phyloP scores from a whole-genome alignment of 2,888 invertebrate genomes.

The Hipparchia semele region DNA sequence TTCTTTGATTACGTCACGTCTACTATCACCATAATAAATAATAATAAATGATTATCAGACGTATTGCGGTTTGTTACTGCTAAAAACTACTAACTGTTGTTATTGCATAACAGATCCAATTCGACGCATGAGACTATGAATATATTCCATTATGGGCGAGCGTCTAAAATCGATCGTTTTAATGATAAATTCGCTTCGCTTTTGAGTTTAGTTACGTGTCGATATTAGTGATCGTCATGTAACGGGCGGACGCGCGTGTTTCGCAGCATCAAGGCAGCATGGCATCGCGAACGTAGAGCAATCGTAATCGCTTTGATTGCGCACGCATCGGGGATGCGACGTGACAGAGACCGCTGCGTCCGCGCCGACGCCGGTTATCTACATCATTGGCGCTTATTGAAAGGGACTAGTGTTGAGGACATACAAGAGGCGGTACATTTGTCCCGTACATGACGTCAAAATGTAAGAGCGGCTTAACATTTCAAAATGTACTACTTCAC shows the following conservation, averaged over 20 bases:
- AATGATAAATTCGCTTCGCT: conserved; percentile 63
- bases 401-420: conserved; percentile 5
- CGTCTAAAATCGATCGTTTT: conserved; percentile 60
- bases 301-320: conserved; percentile 54
- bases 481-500: no score
- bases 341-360: conserved; percentile 44
- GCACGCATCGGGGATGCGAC: conserved; percentile 54
- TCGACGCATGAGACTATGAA: conserved; percentile 15
- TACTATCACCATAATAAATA: no score
- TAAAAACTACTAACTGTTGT: not conserved
- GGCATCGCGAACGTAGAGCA: conserved; percentile 36
- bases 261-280: conserved; percentile 23
- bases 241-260: conserved; percentile 60
- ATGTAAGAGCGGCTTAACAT: no score
- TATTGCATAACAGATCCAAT: conserved; percentile 19
- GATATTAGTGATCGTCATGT: conserved; percentile 60
- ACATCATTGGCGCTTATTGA: conserved; percentile 12
- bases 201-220: conserved; percentile 74
- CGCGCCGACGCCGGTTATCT: conserved; percentile 30
- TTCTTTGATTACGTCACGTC: no score
- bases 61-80: not conserved
- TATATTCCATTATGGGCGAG: conserved; percentile 28
- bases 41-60: not conserved
- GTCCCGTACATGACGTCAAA: no score
- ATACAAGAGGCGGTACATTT: no score